These are phyloP conservation scores for Heterodera schachtii DNA, from an alignment of 1,140 invertebrate species.

Conservation along the genomic window DNA sequence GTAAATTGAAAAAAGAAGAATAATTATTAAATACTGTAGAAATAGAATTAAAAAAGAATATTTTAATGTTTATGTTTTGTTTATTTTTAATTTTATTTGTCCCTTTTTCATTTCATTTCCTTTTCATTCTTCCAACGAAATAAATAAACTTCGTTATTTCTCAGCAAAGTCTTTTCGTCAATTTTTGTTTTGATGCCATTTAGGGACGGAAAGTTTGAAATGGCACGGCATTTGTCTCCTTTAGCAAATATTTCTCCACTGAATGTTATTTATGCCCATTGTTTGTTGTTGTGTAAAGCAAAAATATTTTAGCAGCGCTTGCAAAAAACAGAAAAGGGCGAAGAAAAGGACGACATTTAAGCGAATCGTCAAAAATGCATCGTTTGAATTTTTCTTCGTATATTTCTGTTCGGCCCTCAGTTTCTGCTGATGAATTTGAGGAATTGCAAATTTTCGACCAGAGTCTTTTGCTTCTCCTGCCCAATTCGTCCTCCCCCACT, in stretches of 20 bases:
- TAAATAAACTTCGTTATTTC: background rate
- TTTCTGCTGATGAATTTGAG: background rate
- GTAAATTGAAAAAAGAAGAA: no score
- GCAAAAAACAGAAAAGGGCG: background rate
- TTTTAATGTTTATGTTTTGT: no score
- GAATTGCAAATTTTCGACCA: background rate
- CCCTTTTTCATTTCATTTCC: no score
- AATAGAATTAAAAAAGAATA: no score
- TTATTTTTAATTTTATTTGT: no score
- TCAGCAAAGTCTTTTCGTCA: background rate
- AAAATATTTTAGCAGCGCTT: background rate
- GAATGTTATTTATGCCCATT: background rate
- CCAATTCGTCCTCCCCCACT: background rate
- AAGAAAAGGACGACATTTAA: no score
- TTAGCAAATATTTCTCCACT: background rate
- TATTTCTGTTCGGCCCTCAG: background rate
- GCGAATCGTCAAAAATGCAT: no score
- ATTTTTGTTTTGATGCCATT: background rate
- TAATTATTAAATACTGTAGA: no score
- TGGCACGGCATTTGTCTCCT: background rate
- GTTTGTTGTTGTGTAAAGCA: background rate
- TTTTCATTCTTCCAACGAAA: no score
- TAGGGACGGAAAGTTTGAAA: background rate
- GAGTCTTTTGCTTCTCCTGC: background rate
- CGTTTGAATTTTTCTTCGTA: background rate